Evolutionary conservation across 1,140 invertebrate species (phyloP), one percentile per base, ranked within the genome.

Genomic region (Phortica variegata): DNA sequence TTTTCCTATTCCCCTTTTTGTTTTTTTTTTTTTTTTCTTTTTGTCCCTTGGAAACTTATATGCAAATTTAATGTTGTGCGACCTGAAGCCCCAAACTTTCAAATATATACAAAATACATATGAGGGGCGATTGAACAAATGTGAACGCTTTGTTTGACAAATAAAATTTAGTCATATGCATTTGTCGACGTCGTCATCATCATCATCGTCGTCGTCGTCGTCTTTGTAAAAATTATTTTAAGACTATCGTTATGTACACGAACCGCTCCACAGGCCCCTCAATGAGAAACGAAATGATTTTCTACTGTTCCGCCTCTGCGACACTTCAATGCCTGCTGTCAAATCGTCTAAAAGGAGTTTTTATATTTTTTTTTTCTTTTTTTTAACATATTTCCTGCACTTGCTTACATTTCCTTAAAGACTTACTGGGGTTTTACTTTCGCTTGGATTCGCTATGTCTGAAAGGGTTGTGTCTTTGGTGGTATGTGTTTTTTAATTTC

Each of bases 1-100:
- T n/a, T n/a, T n/a, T n/a, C n/a, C n/a, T n/a, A n/a, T n/a, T n/a
- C n/a, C n/a, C n/a, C n/a, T n/a, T n/a, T n/a, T n/a, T n/a, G n/a
- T n/a, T n/a, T n/a, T n/a, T n/a, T n/a, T n/a, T n/a, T n/a, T n/a
- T n/a, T n/a, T n/a, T n/a, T n/a, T n/a, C n/a, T n/a, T n/a, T n/a
- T n/a, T n/a, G n/a, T n/a, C n/a, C n/a, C n/a, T n/a, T n/a, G n/a
- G n/a, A n/a, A n/a, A n/a, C n/a, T n/a, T n/a, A n/a, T n/a, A 66
- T 66, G 62, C 63, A 68, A 66, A 66, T 66, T 66, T 66, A 66
- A 66, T 66, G 62, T 66, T 66, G 62, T 66, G 38, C 40, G 37
- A 26, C 26, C 43, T 43, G 41, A 34, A 40, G 23, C 23, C 5
- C 23, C 18, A 36, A 21, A 3, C 38, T 20, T 36, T 34, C 9